A percentile compares a stretch with the other conserved stretches of the same genome.
phyloP scores from a whole-genome alignment of 2,797 vertebrate genomes.

The Epinephelus awoara region DNA sequence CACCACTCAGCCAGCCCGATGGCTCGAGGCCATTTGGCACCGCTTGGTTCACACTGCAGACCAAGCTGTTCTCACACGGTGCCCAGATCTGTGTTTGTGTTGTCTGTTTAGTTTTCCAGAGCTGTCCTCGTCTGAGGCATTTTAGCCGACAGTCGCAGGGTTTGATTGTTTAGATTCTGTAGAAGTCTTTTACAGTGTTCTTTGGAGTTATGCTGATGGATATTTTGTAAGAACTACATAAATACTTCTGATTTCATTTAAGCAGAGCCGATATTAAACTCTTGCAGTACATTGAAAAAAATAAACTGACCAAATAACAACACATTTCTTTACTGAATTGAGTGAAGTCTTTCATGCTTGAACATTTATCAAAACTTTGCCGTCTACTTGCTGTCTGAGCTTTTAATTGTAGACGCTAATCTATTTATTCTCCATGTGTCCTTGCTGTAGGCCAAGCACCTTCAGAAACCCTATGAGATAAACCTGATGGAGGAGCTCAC shows the following conservation, averaged over 20 bases:
- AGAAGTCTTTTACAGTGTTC: not conserved
- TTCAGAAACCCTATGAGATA: slow-evolving; percentile 90
- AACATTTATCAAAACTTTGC: not conserved
- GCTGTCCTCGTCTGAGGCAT: not conserved
- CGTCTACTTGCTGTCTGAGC: not conserved
- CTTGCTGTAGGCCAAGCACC: slow-evolving; percentile 82
- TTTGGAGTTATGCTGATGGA: not conserved
- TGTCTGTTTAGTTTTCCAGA: slow-evolving; percentile 14
- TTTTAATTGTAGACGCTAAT: not conserved
- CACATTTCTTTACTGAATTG: not conserved
- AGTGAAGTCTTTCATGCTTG: not conserved
- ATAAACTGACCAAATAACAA: not conserved
- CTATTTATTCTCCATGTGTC: not conserved
- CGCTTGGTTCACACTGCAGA: slow-evolving; percentile 18
- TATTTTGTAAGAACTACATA: not conserved
- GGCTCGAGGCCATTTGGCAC: slow-evolving; percentile 67
- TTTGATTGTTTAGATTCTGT: not conserved
- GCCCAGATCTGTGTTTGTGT: slow-evolving; percentile 38
- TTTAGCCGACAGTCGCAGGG: not conserved
- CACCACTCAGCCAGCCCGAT: slow-evolving; percentile 22
- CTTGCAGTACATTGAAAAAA: not conserved
- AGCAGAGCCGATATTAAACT: not conserved
- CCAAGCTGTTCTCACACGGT: slow-evolving; percentile 35
- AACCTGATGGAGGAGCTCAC: slow-evolving; percentile 92
- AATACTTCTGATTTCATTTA: not conserved